phyloP scores from a whole-genome alignment of 2,113 vertebrate species.

The Macaca fascicularis region T2T-MFA8v1.1 NC_088377.1:75858001-75858500 shows the following conservation, averaged over 20 bases:
- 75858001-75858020: not conserved
- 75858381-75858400: not conserved
- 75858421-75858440: not conserved
- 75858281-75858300: not conserved
- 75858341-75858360: not conserved
- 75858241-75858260: conserved; percentile 29
- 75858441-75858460: not conserved
- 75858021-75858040: not conserved
- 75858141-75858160: not conserved
- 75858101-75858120: not conserved
- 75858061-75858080: not conserved
- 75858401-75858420: not conserved
- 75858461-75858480: not conserved
- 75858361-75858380: not conserved
- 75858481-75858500: no score
- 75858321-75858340: not conserved
- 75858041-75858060: not conserved
- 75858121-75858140: not conserved
- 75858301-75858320: conserved; percentile 36
- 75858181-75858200: not conserved
- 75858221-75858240: not conserved
- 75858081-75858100: not conserved
- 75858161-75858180: conserved; percentile 36
- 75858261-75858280: conserved; percentile 32
- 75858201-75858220: conserved; percentile 2